Evolutionary conservation across 2,888 invertebrate genomes (phyloP), one percentile per base, ranked within the genome.

Genomic region (Alviniconcha strummeri): DNA sequence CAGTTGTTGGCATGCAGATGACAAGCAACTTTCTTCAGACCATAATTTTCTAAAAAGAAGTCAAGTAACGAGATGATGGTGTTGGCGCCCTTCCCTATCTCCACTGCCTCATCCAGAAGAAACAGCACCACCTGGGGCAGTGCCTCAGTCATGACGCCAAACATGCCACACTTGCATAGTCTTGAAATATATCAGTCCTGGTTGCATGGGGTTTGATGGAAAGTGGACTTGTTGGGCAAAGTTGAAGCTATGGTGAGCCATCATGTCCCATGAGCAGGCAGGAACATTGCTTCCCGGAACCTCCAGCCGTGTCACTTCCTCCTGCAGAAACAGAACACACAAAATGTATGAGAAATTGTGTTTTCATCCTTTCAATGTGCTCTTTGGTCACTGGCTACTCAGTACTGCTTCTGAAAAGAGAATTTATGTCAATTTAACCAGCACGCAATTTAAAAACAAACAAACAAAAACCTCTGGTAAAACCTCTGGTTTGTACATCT

Each of bases 151-250:
- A 82, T 78, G 8, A 84, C 64, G 8, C 84, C 82, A 57, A 84
- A 82, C 3, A 84, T 4, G 8, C 80, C 76, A 56, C 82, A 84
- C 17, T 82, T 80, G 6, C 76, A 36, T 3, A 15, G 84, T 80
- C 83, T 86, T 76, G 71, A 88, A 86, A 76, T 82, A 87, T 19
- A 87, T 72, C 2, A 84, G 87, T 7, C 88, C 88, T 78, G 88
- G 87, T 78, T 88, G 88, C 55, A 82, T 76, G n/a, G 88, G 87
- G 78, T 86, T 74, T n/a, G 56, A 80, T 11, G 88, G 88, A 67
- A 83, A 88, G 57, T 87, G 87, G 13, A 87, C 15, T 77, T 87
- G 87, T 74, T 87, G 87, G 13, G 87, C 85, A 82, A 80, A 81
- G 77, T 85, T 83, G 56, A 82, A 83, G 13, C 74, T 76, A 11